Evolutionary conservation across 2,888 invertebrate genomes (phyloP), one percentile per base, ranked within the genome.

Genomic region (Bombylius major): DNA sequence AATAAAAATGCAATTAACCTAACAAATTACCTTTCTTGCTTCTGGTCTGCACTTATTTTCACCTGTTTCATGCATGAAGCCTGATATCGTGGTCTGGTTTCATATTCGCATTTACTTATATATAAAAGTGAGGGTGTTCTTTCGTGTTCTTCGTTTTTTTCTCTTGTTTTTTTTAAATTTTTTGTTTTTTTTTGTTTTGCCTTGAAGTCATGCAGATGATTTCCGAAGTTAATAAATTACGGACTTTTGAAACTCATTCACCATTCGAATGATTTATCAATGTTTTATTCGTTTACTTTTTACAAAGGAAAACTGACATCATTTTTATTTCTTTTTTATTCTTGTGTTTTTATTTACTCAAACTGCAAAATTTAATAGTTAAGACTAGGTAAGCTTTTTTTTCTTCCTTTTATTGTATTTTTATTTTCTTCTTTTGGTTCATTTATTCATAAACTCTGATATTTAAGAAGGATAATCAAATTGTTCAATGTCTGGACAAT

Each of bases 1-100:
- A 42, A 42, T 42, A 42, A 50, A 51, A 55, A 55, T 55, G 55
- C 55, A 55, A 55, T 55, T 55, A 55, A 55, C 39, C 50, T 55
- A 55, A 55, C 55, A 55, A 55, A 55, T 55, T 45, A 44, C 50
- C 39, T 42, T 51, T 47, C 50, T 33, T 47, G 42, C 45, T 54
- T 13, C 50, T 23, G 32, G 33, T 48, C 14, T 23, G 33, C 47
- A 23, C 13, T 50, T 46, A 36, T 33, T 50, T 55, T 50, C 50
- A 55, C 55, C 55, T 55, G 55, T 55, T 55, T 33, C 44, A 44
- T 14, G 50, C 39, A 32, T 45, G 48, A 11, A 13, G 4, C 44
- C 7, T 13, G 44, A 44, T 44, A 23, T 23, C 23, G 23, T 23
- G 23, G 23, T 23, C 23, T 23, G 23, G 36, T 42, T 11, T 42